phyloP scores from a whole-genome alignment of 2,888 invertebrate genomes.

The Lasioglossum leucozonium region DNA sequence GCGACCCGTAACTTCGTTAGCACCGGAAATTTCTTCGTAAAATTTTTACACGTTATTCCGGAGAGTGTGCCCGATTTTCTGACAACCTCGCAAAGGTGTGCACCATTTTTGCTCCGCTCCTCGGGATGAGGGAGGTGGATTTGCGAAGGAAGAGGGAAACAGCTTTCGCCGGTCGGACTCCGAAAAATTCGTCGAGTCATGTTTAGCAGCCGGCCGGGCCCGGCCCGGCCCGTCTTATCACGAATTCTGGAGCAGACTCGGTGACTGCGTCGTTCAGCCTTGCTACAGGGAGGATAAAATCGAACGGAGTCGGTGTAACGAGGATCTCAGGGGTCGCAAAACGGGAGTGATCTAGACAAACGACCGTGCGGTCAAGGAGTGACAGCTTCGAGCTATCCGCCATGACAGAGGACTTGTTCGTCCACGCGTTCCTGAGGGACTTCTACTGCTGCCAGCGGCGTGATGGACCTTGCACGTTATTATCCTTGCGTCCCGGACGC shows the following conservation, averaged over 20 bases:
- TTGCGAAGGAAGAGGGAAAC: not conserved
- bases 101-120: too few species aligned
- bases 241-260: slow-evolving; percentile 41
- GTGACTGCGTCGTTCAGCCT: slow-evolving; percentile 47
- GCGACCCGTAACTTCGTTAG: not conserved
- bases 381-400: slow-evolving; percentile 80
- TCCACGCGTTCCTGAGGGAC: slow-evolving; percentile 61
- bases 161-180: not conserved
- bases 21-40: not conserved
- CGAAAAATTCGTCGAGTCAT: slow-evolving; percentile 48
- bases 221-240: slow-evolving; percentile 44
- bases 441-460: slow-evolving; percentile 29
- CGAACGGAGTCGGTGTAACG: slow-evolving; percentile 57
- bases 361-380: slow-evolving; percentile 80
- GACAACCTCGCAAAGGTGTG: not conserved
- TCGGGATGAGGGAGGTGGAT: not conserved
- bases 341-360: slow-evolving; percentile 81
- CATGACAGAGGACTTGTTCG: slow-evolving; percentile 74
- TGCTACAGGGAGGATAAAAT: slow-evolving; percentile 50
- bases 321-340: slow-evolving; percentile 64
- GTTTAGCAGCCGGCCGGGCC: slow-evolving; percentile 6
- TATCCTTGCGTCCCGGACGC: slow-evolving; percentile 60
- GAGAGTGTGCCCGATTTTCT: not conserved
- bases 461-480: slow-evolving; percentile 66
- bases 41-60: not conserved